Base-by-base conservation (phyloP, 2,797 vertebrate genomes). In the Falco biarmicus region DNA sequence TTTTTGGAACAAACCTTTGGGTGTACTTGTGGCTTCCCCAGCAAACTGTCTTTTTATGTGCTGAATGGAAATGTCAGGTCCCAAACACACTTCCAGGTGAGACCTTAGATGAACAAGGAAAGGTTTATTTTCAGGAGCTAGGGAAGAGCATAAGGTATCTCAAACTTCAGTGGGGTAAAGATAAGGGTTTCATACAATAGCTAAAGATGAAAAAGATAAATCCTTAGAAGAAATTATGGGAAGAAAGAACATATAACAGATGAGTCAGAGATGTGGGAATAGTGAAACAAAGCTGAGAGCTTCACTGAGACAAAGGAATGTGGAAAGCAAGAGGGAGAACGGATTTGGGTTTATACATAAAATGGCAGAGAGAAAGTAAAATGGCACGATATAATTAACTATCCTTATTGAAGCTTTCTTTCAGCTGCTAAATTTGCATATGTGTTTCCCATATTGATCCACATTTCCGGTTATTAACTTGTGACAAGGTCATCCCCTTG, bases 381-480 rank as follows among this genome's bases (percentile, higher is more conserved):
- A 91, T 65, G 39, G 14, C 83, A 89, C 5, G 4, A 66, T 53
- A 66, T 48, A 84, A 90, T 94, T 93, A 95, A 74, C 28, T 78
- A 47, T 45, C n/a, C 14, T 83, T 74, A 66, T 32, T 41, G 48
- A 81, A 79, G 51, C 39, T 94, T 86, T 79, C 69, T 82, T 89
- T 93, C 74, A 87, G 61, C 63, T 61, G 24, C 31, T 77, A 53
- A 56, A 92, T 92, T 82, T 90, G 64, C 71, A 80, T 70, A 41
- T 57, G 56, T 34, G 54, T 53, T 93, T 94, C 56, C 66, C 64
- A 56, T 45, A 64, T 59, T 48, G 63, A 92, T 95, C 57, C 68
- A 75, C 28, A 45, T 75, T 89, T 80, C 74, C 83, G 50, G 37
- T 90, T 93, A 89, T 61, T 92, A 87, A 90, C 37, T 89, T 83